Percentiles rank a stretch among this genome's conserved stretches.
These are phyloP conservation scores for Nipponia nippon DNA, from an alignment of 2,113 vertebrate genomes.

Conservation along the genomic window DNA sequence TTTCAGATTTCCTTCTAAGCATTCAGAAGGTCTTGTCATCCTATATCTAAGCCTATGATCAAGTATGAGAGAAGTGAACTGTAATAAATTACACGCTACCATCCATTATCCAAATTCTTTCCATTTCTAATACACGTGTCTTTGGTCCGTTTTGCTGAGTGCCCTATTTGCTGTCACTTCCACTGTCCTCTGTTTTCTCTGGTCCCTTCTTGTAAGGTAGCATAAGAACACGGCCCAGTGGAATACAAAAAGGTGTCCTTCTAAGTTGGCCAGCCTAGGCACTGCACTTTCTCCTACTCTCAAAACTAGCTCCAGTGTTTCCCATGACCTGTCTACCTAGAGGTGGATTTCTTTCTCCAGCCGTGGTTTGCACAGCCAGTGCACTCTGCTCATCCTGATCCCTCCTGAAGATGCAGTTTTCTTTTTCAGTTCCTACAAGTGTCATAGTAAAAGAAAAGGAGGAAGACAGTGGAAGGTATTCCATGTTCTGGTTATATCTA, in stretches of 20 bases:
- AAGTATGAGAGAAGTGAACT: neutral
- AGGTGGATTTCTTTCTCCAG: neutral
- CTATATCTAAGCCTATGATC: neutral
- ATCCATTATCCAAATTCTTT: neutral
- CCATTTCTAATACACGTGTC: neutral
- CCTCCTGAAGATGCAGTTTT: neutral
- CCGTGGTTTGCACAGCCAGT: neutral
- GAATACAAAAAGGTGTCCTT: neutral
- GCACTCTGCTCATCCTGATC: neutral
- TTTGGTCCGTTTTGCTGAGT: neutral
- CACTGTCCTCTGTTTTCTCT: neutral
- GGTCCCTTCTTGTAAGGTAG: neutral
- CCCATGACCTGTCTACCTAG: neutral
- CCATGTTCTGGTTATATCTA: neutral
- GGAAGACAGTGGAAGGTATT: neutral
- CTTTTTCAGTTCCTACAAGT: neutral
- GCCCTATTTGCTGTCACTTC: neutral
- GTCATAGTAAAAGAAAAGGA: neutral
- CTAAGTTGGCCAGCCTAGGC: neutral
- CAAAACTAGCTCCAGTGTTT: neutral
- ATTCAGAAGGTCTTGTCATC: neutral
- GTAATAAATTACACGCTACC: neutral
- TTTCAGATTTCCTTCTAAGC: neutral
- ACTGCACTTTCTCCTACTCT: neutral
- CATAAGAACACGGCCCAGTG: neutral